Base-by-base conservation (phyloP, 2,888 invertebrate species). In the Xylocampa areola region DNA sequence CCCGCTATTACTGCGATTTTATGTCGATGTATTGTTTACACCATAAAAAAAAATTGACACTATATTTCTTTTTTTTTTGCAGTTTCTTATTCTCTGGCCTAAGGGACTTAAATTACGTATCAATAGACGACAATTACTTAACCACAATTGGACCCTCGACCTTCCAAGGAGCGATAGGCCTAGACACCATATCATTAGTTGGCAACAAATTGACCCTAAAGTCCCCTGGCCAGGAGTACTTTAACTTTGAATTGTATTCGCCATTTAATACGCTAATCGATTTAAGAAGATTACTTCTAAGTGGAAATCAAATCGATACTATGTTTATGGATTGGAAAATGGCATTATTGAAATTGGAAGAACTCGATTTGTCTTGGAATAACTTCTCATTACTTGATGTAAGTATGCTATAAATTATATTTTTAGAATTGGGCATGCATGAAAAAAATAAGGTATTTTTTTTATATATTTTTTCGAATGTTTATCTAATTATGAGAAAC, bases 91-190 rank as follows among this genome's bases (percentile, higher is more conserved):
- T 84, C 53, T 33, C 63, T 4, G 67, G 54, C 0, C 73, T 80
- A 0, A 0, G 3, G 0, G 11, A 35, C 2, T 49, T 83, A 16
- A 36, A 25, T 6, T 7, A 35, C 0, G 48, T 82, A 0, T 50
- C 73, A 7, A 66, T 84, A 1, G 54, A 68, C 10, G 27, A 62
- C 25, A 86, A 86, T 45, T 37, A 10, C 2, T 45, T 85, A 6
- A 13, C n/a, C 0, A 1, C 36, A 0, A 44, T 84, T 2, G 54
- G 68, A 1, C 7, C 7, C 7, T 4, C 32, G 37, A n/a, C 68
- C 10, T 59, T 44, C 44, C 11, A 14, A 3, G 74, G 74, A 0
- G 64, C 58, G 0, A 4, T 2, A 0, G 6, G 17, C 0, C 57
- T 81, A 3, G 4, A 32, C 0, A 11, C 13, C 0, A 41, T 85